Base-by-base conservation (phyloP, 2,888 invertebrate genomes). In the Leucoptera coffeella region DNA sequence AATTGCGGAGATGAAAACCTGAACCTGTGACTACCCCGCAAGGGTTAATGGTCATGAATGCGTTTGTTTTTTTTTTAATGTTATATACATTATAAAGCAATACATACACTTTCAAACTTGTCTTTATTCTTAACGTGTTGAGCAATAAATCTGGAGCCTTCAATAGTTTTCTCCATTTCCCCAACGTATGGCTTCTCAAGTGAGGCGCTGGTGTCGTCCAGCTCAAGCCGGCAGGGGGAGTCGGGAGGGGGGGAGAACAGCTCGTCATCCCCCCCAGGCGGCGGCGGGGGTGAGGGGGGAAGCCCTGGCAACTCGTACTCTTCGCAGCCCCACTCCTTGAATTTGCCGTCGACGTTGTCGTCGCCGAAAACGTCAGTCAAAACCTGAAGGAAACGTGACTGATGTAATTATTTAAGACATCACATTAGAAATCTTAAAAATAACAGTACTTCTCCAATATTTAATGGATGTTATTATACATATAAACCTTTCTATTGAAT, bases 81-180 rank as follows among this genome's bases (percentile, higher is more conserved):
- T n/a, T n/a, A n/a, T n/a, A n/a, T n/a, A n/a, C n/a, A n/a, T n/a
- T n/a, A n/a, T n/a, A n/a, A 10, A 20, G 28, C n/a, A 22, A 28
- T 50, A 82, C 88, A 85, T 74, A 92, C 92, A 62, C 85, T 88
- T 62, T 90, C 91, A 60, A 91, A 93, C 58, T 86, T 87, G 67
- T 93, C 92, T 69, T 91, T 89, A 73, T 93, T 93, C 64, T 82
- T 86, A 58, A 91, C 89, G 59, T 93, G 93, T 67, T 93, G 93
- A 50, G 92, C 92, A 71, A 93, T 91, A 64, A 93, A 93, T 48
- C 87, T 82, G 38, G 92, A 89, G 43, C 91, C 90, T 53, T 89
- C 88, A 60, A 91, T 83, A 45, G 92, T 89, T 61, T 89, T 89
- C 62, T 92, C 91, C 78, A 90, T 84, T 64, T 88, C 88, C 53